Evolutionary conservation across 2,888 invertebrate species (phyloP).

Genomic region (Adelognathus sp.): DNA sequence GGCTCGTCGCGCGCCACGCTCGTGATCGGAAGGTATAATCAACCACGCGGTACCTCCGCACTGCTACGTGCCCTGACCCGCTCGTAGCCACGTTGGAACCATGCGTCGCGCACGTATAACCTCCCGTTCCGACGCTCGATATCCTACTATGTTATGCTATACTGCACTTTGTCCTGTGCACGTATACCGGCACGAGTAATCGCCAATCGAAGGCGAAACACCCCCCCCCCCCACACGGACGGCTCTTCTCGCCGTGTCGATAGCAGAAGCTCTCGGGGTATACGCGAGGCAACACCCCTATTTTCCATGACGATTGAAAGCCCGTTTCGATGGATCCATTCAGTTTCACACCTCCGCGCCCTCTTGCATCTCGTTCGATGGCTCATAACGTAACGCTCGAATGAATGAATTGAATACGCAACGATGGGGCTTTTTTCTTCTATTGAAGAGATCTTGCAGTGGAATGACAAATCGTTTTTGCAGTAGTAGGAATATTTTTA

Average conservation of each 20-base stretch:
- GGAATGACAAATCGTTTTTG: too few species aligned
- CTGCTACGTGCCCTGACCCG: conserved; percentile 36
- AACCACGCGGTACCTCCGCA: conserved; percentile 49
- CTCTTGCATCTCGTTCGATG: neutral
- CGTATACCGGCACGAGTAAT: conserved; percentile 42
- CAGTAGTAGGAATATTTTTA: too few species aligned
- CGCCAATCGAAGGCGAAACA: conserved; percentile 47
- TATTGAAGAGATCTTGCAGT: too few species aligned
- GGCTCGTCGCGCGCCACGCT: conserved; percentile 44
- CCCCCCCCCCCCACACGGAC: too few species aligned
- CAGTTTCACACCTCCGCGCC: neutral
- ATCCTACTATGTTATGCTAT: conserved; percentile 49
- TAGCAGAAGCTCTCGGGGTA: neutral
- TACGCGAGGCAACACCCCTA: conserved; percentile 19
- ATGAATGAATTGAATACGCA: neutral
- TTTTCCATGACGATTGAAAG: conserved; percentile 42
- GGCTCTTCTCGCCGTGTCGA: conserved; percentile 8
- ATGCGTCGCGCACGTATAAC: conserved; percentile 34
- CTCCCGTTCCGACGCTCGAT: conserved; percentile 9
- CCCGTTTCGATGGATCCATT: conserved; percentile 14
- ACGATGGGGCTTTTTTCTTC: too few species aligned
- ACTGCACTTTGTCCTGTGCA: conserved; percentile 35
- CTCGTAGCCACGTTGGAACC: conserved; percentile 26
- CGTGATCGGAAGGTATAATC: conserved; percentile 62
- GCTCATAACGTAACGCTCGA: neutral